phyloP scores from a whole-genome alignment of 2,888 invertebrate species.

The Argyresthia albistria region DNA sequence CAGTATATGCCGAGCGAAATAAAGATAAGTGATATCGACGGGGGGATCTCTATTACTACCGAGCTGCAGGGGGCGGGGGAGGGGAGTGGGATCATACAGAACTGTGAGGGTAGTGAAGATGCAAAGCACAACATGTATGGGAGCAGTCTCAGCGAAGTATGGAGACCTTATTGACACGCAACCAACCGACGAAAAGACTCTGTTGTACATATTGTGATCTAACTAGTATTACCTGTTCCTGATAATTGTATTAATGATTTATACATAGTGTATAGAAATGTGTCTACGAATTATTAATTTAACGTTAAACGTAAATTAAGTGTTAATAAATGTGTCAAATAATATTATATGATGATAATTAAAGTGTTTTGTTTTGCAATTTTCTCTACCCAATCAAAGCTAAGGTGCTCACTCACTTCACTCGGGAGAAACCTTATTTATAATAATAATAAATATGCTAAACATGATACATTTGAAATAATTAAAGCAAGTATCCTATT shows the following conservation, averaged over 20 bases:
- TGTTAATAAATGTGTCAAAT: conserved; percentile 46
- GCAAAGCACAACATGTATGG: conserved; percentile 60
- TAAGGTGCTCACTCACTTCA: too few relatives aligned
- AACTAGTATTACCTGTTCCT: conserved; percentile 18
- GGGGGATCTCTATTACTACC: conserved; percentile 70
- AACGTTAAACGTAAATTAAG: conserved; percentile 67
- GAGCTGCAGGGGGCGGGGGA: conserved; percentile 60
- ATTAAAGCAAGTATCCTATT: too few relatives aligned
- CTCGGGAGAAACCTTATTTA: too few relatives aligned
- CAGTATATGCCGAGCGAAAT: conserved; percentile 75
- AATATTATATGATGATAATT: not conserved
- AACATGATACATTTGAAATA: too few relatives aligned
- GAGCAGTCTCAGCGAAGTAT: conserved; percentile 69
- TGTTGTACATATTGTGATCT: conserved; percentile 67
- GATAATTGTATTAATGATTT: not conserved
- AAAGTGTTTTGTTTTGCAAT: too few relatives aligned
- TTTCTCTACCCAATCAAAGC: too few relatives aligned
- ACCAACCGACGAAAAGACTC: conserved; percentile 22
- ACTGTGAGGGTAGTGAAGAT: conserved; percentile 67
- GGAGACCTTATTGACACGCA: conserved; percentile 81
- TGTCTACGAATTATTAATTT: conserved; percentile 30
- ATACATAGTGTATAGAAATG: conserved; percentile 21
- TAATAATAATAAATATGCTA: too few relatives aligned
- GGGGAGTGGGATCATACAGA: conserved; percentile 60
- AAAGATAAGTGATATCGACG: conserved; percentile 71